Conservation (phyloP, 2,888 invertebrate species). For the Hydropsyche betteni region DNA sequence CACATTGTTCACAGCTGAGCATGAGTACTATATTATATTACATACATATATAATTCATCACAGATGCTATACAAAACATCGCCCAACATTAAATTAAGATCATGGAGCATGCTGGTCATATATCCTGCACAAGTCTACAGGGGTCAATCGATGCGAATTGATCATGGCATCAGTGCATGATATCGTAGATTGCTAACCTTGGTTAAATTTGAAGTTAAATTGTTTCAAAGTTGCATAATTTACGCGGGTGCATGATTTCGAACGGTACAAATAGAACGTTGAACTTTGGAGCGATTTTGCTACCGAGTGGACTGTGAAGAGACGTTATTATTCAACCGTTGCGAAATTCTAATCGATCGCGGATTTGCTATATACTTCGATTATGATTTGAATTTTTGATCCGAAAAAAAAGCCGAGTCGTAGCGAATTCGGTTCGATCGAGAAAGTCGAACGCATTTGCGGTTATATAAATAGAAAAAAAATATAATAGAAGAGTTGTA, state of each 20-base stretch:
- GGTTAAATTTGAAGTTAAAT: background rate
- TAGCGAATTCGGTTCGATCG: too few relatives aligned
- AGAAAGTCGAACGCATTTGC: too few relatives aligned
- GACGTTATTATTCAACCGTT: too few relatives aligned
- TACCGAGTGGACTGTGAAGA: too few relatives aligned
- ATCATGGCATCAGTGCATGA: constrained; percentile 11
- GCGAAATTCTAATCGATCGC: too few relatives aligned
- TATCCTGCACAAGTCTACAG: background rate
- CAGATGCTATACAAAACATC: background rate
- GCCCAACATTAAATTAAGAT: too few relatives aligned
- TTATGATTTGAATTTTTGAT: too few relatives aligned
- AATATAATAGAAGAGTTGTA: too few relatives aligned
- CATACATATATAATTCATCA: background rate
- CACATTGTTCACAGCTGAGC: constrained; percentile 13
- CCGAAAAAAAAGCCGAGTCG: too few relatives aligned
- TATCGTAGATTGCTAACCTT: background rate
- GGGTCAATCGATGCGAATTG: constrained; percentile 8
- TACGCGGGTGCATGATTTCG: background rate
- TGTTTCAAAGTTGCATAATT: background rate
- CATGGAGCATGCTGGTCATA: too few relatives aligned
- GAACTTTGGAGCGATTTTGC: background rate
- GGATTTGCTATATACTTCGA: too few relatives aligned
- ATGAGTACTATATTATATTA: background rate
- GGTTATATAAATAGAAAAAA: too few relatives aligned
- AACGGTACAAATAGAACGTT: background rate